Conservation (phyloP, 2,888 invertebrate genomes). For the Cerceris ruficornis region DNA sequence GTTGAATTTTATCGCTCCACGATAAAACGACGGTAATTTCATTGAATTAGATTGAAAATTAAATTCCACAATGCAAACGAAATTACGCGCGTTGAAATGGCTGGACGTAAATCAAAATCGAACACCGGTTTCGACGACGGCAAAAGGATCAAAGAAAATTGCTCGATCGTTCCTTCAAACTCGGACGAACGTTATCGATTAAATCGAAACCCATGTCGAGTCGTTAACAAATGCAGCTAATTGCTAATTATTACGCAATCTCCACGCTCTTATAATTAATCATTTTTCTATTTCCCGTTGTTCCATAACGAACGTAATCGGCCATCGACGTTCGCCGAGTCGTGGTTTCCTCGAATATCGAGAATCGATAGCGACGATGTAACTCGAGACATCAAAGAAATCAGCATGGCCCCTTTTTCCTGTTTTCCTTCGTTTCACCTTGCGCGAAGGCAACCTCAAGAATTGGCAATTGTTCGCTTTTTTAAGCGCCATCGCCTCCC, state of each 20-base stretch:
- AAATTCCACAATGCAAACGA: no score
- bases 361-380: conserved; percentile 5
- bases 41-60: no score
- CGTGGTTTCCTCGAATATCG: conserved; percentile 5
- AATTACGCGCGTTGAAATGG: no score
- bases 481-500: conserved; percentile 51
- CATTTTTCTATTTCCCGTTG: no score
- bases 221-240: neutral
- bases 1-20: no score
- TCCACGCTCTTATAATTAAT: neutral
- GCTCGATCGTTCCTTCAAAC: neutral
- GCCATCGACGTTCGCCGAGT: neutral
- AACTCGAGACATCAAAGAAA: conserved; percentile 25
- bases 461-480: conserved; percentile 73
- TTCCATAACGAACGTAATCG: no score
- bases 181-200: neutral
- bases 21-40: no score
- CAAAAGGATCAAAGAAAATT: neutral
- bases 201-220: neutral
- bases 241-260: neutral
- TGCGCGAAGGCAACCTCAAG: conserved; percentile 19
- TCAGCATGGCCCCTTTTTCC: conserved; percentile 33
- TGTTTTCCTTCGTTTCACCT: neutral
- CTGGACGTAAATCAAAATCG: no score
- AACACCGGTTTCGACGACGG: no score